A percentile compares a stretch with the other conserved stretches of the same genome.
Evolutionary conservation across 1,140 invertebrate genomes (phyloP).

Genomic region (Drosophila albomicans): DNA sequence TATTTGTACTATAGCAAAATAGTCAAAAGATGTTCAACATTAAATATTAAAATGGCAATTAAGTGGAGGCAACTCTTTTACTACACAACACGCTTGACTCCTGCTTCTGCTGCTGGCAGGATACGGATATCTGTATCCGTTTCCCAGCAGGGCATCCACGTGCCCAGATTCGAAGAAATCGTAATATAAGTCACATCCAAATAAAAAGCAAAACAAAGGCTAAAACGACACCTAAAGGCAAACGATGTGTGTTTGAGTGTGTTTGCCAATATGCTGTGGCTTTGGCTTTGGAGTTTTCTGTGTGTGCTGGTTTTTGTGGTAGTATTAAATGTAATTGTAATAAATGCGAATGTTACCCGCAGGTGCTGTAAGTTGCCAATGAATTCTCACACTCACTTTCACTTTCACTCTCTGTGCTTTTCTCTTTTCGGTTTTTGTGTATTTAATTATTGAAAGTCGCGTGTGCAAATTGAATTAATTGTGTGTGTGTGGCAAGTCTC

Average conservation of each 20-base stretch:
- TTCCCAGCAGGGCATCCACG: slow-evolving; percentile 10
- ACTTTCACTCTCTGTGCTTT: not conserved
- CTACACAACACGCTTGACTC: not conserved
- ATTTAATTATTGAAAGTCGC: slow-evolving; percentile 32
- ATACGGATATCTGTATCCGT: not conserved
- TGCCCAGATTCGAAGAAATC: not conserved
- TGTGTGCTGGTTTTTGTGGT: not conserved
- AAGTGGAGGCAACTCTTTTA: not conserved
- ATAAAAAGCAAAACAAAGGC: slow-evolving; percentile 37
- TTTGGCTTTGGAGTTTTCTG: too few relatives aligned
- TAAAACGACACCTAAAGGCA: slow-evolving; percentile 7
- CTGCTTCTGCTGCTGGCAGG: not conserved
- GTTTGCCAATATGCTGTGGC: too few relatives aligned
- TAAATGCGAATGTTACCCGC: slow-evolving; percentile 66
- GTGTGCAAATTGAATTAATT: slow-evolving; percentile 39
- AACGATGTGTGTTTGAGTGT: not conserved
- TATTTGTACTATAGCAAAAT: not conserved
- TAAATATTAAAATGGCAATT: slow-evolving; percentile 38
- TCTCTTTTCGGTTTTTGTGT: not conserved
- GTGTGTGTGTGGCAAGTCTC: not conserved
- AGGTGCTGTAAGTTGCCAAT: slow-evolving; percentile 48
- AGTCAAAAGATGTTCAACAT: slow-evolving; percentile 15
- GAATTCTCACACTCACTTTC: slow-evolving; percentile 20
- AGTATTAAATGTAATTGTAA: slow-evolving; percentile 64
- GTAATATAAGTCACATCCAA: not conserved